Percentiles rank a stretch among this genome's conserved stretches.
Conservation (phyloP, 2,888 invertebrate species). For the Drosophila atripex region DNA sequence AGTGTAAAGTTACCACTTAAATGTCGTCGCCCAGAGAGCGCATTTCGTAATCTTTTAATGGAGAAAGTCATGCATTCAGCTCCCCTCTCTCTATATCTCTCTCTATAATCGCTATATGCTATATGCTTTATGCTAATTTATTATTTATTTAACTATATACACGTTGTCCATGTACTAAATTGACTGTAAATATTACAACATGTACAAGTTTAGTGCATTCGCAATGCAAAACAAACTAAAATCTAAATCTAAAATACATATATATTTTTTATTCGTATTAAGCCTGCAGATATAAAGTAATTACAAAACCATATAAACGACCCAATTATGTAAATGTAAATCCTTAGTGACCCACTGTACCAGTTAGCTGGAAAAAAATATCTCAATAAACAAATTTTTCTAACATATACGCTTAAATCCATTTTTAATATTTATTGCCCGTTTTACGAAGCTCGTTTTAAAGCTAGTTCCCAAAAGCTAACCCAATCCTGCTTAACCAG, state of each 20-base stretch:
- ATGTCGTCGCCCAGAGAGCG: conserved; percentile 75
- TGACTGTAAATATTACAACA: conserved; percentile 60
- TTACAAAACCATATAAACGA: conserved; percentile 28
- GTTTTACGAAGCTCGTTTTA: not conserved
- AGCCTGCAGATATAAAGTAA: conserved; percentile 51
- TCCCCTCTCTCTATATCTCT: conserved; percentile 31
- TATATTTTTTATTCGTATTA: conserved; percentile 53
- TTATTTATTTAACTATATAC: conserved; percentile 68
- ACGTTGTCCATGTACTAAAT: conserved; percentile 48
- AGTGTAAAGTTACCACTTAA: conserved; percentile 45
- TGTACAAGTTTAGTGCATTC: conserved; percentile 39
- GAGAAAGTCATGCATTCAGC: conserved; percentile 37
- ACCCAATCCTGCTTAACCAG: conserved; percentile 66
- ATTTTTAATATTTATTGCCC: not conserved
- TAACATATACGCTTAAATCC: conserved; percentile 43
- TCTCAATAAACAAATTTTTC: conserved; percentile 73
- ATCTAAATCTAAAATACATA: conserved; percentile 17
- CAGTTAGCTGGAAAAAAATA: conserved; percentile 63
- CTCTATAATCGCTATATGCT: conserved; percentile 25
- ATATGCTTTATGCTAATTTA: conserved; percentile 59
- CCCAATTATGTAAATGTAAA: conserved; percentile 35
- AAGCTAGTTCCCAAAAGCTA: not conserved
- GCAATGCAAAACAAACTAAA: conserved; percentile 27
- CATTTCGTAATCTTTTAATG: conserved; percentile 57
- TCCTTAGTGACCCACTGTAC: conserved; percentile 62